Percentiles rank a stretch among this genome's conserved stretches.
Evolutionary conservation across 1,140 invertebrate species (phyloP).

Genomic region (Drosophila nasuta): DNA sequence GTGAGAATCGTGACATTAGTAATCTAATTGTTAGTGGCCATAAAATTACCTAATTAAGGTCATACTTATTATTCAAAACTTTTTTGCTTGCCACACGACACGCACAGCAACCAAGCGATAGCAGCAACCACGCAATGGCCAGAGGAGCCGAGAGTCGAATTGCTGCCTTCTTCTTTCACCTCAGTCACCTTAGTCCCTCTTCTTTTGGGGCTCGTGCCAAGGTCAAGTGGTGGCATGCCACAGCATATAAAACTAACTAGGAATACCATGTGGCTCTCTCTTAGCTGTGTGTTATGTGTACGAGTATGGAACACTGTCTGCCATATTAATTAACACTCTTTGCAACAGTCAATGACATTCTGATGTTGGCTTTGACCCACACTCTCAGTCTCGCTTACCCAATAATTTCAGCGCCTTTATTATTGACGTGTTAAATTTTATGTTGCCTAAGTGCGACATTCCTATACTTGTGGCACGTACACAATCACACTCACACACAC

Average conservation of each 20-base stretch:
- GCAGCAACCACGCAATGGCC: constrained; percentile 44
- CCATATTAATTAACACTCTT: constrained; percentile 48
- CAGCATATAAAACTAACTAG: constrained; percentile 17
- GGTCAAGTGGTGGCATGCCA: constrained; percentile 21
- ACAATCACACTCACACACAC: constrained; percentile 9
- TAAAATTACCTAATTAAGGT: constrained; percentile 83
- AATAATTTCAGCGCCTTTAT: constrained; percentile 50
- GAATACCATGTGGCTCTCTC: background rate
- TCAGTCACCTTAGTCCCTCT: background rate
- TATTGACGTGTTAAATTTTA: constrained; percentile 74
- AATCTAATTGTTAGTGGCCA: constrained; percentile 80
- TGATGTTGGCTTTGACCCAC: constrained; percentile 4
- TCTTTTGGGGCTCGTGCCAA: constrained; percentile 3
- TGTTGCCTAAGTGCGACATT: constrained; percentile 52
- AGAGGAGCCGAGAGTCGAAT: background rate
- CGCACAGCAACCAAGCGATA: constrained; percentile 56
- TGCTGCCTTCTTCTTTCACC: background rate
- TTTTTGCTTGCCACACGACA: constrained; percentile 44
- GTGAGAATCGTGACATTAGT: constrained; percentile 67
- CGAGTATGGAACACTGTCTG: constrained; percentile 17
- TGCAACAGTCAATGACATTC: constrained; percentile 28
- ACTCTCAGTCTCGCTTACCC: constrained; percentile 1
- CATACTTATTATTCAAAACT: constrained; percentile 76
- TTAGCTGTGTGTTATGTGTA: background rate
- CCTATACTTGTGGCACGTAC: constrained; percentile 19